Conservation (phyloP, 30 jellyfish, hydroid and myxozoan species). For the Catostylus mosaicus region DNA sequence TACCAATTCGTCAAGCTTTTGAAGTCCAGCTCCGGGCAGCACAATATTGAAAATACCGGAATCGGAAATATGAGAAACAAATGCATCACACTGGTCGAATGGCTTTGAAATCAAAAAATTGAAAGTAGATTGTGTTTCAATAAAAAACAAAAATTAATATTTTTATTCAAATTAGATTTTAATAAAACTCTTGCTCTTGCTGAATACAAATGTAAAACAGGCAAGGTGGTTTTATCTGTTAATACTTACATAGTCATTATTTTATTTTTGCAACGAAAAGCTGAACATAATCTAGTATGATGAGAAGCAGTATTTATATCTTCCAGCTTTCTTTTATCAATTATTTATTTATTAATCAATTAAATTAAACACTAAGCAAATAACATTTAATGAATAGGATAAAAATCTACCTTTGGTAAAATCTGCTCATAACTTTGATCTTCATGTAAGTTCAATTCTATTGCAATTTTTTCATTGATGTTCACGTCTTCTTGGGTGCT, state of each 20-base stretch:
- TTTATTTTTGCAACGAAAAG: no score
- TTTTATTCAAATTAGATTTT: no score
- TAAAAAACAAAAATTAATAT: not conserved
- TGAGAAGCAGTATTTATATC: no score
- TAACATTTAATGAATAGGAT: not conserved
- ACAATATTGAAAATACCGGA: slow-evolving; percentile 67
- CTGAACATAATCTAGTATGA: no score
- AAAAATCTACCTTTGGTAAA: slow-evolving; percentile 67
- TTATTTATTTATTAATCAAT: no score
- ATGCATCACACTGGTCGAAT: slow-evolving; percentile 62
- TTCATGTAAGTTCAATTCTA: slow-evolving; percentile 11
- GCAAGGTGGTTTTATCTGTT: no score
- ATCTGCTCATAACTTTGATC: slow-evolving; percentile 61
- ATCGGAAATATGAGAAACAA: slow-evolving; percentile 61
- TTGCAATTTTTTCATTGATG: slow-evolving; percentile 56
- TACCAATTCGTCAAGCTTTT: slow-evolving; percentile 46
- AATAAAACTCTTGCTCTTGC: no score
- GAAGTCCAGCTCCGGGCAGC: slow-evolving; percentile 77
- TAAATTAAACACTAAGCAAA: not conserved
- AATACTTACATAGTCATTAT: no score
- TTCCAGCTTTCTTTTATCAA: no score
- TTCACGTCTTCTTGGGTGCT: slow-evolving; percentile 45
- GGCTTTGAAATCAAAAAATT: not conserved
- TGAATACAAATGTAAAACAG: no score
- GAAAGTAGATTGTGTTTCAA: not conserved